Base-by-base conservation (phyloP, 2,888 invertebrate species). In the Lasioglossum lativentre region DNA sequence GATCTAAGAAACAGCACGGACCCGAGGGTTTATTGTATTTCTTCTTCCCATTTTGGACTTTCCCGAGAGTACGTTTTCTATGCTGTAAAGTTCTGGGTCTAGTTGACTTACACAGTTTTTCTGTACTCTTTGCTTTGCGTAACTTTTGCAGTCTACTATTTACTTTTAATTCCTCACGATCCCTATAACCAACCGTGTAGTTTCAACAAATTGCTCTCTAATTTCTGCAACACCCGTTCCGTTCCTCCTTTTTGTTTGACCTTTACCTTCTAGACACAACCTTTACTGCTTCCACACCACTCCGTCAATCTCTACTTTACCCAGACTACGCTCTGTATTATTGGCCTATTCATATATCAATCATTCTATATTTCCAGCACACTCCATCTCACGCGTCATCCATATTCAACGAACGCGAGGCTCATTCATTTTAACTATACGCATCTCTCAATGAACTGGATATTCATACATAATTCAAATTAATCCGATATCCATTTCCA, bases 401-500 rank as follows among this genome's bases (percentile, higher is more conserved):
- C 70, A 40, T 70, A 70, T 70, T 70, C 70, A 70, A n/a, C 70
- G 70, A n/a, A 40, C n/a, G 14, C 12, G 12, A 12, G 38, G 4
- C 70, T 70, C 70, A 40, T 70, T 70, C 70, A 70, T 40, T 40
- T n/a, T n/a, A 38, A n/a, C 40, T 40, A 38, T 40, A 40, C 23
- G 23, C 68, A n/a, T n/a, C 40, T 70, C 40, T 70, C 14, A 70
- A 40, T 70, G 38, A 38, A 70, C 70, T 70, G 70, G 38, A 40
- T n/a, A 68, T 70, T 40, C n/a, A 38, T 68, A 70, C 14, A 40
- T 40, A 70, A 70, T 70, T 40, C n/a, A 40, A 38, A 70, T 70
- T 38, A 70, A 70, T 40, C 70, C 40, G n/a, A 38, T 40, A 40
- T 40, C 38, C 38, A 38, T 38, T 70, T 70, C n/a, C 38, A 40